phyloP scores from a whole-genome alignment of 2,888 invertebrate species.

The Dynastes hyllus region DNA sequence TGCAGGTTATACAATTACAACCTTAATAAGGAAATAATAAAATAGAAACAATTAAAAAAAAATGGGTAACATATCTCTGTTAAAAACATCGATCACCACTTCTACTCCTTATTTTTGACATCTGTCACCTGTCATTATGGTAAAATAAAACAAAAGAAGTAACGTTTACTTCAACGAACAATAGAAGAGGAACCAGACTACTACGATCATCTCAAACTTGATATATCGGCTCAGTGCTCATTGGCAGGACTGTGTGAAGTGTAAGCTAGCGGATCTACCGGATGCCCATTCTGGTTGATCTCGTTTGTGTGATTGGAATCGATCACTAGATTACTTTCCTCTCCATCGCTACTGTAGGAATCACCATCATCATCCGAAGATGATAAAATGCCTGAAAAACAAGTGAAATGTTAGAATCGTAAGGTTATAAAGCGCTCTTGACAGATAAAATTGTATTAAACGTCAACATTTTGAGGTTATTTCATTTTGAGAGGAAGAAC shows the following conservation, averaged over 20 bases:
- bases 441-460: not conserved
- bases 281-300: constrained; percentile 67
- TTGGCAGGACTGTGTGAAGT: constrained; percentile 60
- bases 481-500: not conserved
- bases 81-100: constrained; percentile 9
- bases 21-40: not conserved
- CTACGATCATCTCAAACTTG: not conserved
- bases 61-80: constrained; percentile 14
- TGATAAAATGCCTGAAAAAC: constrained; percentile 73
- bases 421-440: not conserved
- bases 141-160: constrained; percentile 2
- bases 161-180: not conserved
- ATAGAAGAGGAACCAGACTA: not conserved
- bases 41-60: constrained; percentile 15
- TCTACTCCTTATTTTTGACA: constrained; percentile 20
- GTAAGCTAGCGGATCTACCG: constrained; percentile 63
- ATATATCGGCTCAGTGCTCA: constrained; percentile 51
- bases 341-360: constrained; percentile 74
- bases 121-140: not conserved
- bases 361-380: constrained; percentile 78
- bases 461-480: constrained; percentile 12
- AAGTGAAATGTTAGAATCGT: too few species aligned
- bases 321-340: constrained; percentile 73
- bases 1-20: not conserved
- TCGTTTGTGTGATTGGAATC: constrained; percentile 69